phyloP scores from a whole-genome alignment of 2,888 invertebrate species.

The Ethmia dodecea region DNA sequence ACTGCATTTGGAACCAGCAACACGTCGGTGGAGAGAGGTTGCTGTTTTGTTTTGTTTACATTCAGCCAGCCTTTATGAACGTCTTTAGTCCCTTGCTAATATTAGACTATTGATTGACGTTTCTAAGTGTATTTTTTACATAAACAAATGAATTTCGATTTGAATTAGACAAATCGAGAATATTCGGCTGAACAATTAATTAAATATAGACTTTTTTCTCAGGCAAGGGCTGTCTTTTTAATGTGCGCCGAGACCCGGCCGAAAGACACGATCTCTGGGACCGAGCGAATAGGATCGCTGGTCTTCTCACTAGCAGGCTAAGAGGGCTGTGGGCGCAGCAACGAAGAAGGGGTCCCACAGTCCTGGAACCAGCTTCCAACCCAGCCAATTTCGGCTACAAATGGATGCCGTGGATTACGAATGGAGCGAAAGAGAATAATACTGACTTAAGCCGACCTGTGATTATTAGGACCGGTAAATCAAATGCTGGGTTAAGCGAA shows the following conservation, averaged over 20 bases:
- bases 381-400: constrained; percentile 79
- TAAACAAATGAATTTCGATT: too few species aligned
- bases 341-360: constrained; percentile 50
- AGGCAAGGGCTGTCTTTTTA: constrained; percentile 84
- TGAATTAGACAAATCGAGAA: too few species aligned
- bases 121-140: too few species aligned
- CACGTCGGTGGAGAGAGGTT: too few species aligned
- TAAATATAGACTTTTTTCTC: too few species aligned
- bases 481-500: background rate
- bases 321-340: constrained; percentile 44
- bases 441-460: constrained; percentile 1
- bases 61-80: too few species aligned
- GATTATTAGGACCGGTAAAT: background rate
- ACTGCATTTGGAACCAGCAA: too few species aligned
- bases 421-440: constrained; percentile 8
- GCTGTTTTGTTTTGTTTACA: too few species aligned
- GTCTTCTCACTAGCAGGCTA: constrained; percentile 38
- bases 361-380: constrained; percentile 69
- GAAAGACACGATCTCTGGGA: constrained; percentile 80
- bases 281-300: constrained; percentile 53
- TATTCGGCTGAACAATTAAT: too few species aligned
- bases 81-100: too few species aligned
- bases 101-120: too few species aligned
- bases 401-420: constrained; percentile 76
- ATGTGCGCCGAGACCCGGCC: constrained; percentile 85